Evolutionary conservation across 2,888 invertebrate genomes (phyloP).

Genomic region (Pseudococcus viburni): DNA sequence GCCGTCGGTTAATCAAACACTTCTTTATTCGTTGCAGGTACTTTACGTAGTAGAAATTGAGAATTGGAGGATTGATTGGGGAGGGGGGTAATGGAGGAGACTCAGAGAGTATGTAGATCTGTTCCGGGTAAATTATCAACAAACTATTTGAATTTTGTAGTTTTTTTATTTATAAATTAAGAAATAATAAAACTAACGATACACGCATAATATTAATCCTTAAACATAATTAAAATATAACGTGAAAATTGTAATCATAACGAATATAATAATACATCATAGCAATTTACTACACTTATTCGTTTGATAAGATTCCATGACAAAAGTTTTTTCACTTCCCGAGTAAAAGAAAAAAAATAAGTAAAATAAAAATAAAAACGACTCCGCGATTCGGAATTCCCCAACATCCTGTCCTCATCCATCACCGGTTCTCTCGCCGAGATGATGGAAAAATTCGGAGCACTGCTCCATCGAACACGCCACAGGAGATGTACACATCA

Average conservation of each 20-base stretch:
- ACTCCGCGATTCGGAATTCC: conserved; percentile 20
- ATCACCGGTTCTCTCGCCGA: conserved; percentile 28
- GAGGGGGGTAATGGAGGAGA: too few species aligned
- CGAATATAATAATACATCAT: conserved; percentile 56
- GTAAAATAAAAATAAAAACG: neutral
- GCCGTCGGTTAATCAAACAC: neutral
- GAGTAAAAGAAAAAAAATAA: conserved; percentile 19
- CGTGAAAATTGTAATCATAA: conserved; percentile 55
- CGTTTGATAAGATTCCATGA: conserved; percentile 47
- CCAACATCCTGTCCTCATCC: neutral
- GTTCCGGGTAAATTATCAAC: conserved; percentile 1
- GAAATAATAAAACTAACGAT: conserved; percentile 52
- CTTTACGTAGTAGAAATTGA: neutral
- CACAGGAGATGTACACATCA: neutral
- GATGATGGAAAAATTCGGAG: neutral
- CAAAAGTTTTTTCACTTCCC: neutral
- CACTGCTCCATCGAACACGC: neutral
- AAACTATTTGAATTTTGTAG: conserved; percentile 5
- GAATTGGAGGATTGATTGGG: neutral
- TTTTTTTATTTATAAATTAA: conserved; percentile 28
- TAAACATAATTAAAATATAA: conserved; percentile 51
- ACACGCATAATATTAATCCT: conserved; percentile 53
- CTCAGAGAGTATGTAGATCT: neutral
- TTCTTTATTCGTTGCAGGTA: neutral
- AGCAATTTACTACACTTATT: conserved; percentile 57